phyloP scores from a whole-genome alignment of 2,888 invertebrate genomes.

The Drosophila picticornis region DNA sequence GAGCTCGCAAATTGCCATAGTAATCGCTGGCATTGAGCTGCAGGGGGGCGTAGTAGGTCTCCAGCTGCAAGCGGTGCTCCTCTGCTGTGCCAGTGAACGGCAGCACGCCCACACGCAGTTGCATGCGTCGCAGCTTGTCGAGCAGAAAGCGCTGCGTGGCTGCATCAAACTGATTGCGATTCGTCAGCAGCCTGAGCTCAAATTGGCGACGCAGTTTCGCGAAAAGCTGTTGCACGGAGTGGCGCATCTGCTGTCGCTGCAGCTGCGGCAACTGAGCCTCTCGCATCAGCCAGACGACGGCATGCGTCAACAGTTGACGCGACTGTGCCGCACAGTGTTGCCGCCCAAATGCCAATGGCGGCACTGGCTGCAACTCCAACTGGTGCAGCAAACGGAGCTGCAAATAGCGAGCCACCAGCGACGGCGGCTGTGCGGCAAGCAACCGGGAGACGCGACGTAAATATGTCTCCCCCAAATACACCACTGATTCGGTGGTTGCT shows the following conservation, averaged over 20 bases:
- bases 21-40: constrained; percentile 47
- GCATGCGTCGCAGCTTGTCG: constrained; percentile 50
- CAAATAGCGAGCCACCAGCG: constrained; percentile 36
- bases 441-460: not conserved
- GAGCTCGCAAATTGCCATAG: constrained; percentile 44
- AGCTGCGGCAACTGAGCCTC: constrained; percentile 9
- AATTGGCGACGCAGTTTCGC: constrained; percentile 46
- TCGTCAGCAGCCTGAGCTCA: constrained; percentile 22
- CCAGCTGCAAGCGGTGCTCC: constrained; percentile 25
- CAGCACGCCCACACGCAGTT: constrained; percentile 50
- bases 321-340: constrained; percentile 50
- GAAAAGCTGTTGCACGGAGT: constrained; percentile 49
- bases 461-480: not conserved
- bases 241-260: not conserved
- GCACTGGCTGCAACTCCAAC: constrained; percentile 11
- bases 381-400: constrained; percentile 40
- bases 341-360: constrained; percentile 15
- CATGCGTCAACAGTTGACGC: constrained; percentile 53
- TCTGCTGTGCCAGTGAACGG: constrained; percentile 18
- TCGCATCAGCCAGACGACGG: constrained; percentile 58
- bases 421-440: not conserved
- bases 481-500: not conserved
- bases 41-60: constrained; percentile 32
- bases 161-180: constrained; percentile 47
- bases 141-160: constrained; percentile 25